Evolutionary conservation across 2,113 vertebrate species (phyloP).

Genomic region (Ia io): DNA sequence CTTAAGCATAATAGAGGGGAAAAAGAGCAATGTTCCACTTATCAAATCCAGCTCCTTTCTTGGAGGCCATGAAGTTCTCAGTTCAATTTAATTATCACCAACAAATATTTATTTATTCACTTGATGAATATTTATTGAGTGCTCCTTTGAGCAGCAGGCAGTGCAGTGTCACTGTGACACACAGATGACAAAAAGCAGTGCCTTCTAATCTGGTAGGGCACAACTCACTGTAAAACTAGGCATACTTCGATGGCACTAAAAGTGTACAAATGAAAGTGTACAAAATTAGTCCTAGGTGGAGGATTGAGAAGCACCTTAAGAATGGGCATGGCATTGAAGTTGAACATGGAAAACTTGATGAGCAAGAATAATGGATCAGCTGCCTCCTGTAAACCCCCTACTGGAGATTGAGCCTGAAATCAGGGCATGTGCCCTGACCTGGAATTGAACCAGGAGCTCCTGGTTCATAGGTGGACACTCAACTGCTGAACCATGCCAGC

Average conservation of each 20-base stretch:
- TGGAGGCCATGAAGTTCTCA: constrained; percentile 13
- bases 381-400: too few relatives aligned
- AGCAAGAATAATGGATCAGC: too few relatives aligned
- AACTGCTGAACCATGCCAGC: too few relatives aligned
- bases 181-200: not conserved
- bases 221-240: not conserved
- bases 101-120: constrained; percentile 48
- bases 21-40: not conserved
- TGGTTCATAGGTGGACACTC: too few relatives aligned
- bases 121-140: constrained; percentile 43
- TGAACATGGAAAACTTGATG: not conserved
- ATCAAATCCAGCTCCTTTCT: not conserved
- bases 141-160: not conserved
- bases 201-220: not conserved
- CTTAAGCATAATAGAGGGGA: not conserved
- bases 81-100: constrained; percentile 36
- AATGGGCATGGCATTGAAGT: not conserved
- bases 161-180: not conserved
- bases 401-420: too few relatives aligned
- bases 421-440: too few relatives aligned
- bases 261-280: not conserved
- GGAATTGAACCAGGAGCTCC: too few relatives aligned
- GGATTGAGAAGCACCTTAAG: not conserved
- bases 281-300: not conserved
- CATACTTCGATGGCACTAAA: not conserved